These are phyloP conservation scores for Drosophila atroscutellata DNA, from an alignment of 2,888 invertebrate genomes.

Conservation along the genomic window DNA sequence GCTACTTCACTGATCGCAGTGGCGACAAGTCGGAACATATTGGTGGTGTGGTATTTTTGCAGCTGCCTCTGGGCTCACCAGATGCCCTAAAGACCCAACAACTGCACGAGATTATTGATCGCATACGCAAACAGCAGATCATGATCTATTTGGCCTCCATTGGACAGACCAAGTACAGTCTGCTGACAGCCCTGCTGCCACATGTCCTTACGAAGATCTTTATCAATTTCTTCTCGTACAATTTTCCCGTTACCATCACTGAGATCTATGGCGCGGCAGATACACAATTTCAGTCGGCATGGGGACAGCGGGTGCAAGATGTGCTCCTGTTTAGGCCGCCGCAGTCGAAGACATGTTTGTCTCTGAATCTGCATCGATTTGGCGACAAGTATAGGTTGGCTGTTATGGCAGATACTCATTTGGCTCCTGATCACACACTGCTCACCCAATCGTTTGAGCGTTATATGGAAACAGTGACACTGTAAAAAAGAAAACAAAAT, in stretches of 20 bases:
- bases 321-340: slow-evolving; percentile 84
- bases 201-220: slow-evolving; percentile 83
- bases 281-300: slow-evolving; percentile 77
- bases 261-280: slow-evolving; percentile 82
- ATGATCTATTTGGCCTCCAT: slow-evolving; percentile 83
- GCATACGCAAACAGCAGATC: slow-evolving; percentile 81
- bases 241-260: slow-evolving; percentile 84
- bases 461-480: slow-evolving; percentile 79
- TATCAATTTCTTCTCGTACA: slow-evolving; percentile 84
- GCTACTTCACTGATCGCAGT: slow-evolving; percentile 82
- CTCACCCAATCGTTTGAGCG: slow-evolving; percentile 82
- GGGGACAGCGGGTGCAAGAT: slow-evolving; percentile 83
- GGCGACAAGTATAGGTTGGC: slow-evolving; percentile 83
- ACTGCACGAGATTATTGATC: slow-evolving; percentile 80
- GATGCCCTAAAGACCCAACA: slow-evolving; percentile 70
- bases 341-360: slow-evolving; percentile 84
- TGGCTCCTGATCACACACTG: slow-evolving; percentile 83
- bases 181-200: slow-evolving; percentile 82
- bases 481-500: slow-evolving; percentile 27
- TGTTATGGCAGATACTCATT: slow-evolving; percentile 84
- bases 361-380: slow-evolving; percentile 84
- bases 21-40: slow-evolving; percentile 80
- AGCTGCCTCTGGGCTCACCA: slow-evolving; percentile 79
- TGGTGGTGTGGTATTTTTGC: slow-evolving; percentile 84
- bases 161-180: slow-evolving; percentile 83